Conservation (phyloP, 1,140 invertebrate genomes). For the Drosophila micromelanica region DNA sequence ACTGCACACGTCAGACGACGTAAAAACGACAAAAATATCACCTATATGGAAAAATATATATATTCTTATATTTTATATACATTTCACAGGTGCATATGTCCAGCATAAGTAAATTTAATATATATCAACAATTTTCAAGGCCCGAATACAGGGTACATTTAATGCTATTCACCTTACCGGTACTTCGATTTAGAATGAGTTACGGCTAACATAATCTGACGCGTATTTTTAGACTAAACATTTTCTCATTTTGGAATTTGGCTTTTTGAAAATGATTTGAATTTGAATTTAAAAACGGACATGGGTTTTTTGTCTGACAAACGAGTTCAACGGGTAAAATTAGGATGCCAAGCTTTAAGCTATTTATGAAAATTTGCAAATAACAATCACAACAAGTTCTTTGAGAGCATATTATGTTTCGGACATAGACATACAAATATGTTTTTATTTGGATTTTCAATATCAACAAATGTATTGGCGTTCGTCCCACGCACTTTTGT, state of each 20-base stretch:
- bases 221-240: conserved; percentile 50
- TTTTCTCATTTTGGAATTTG: conserved; percentile 55
- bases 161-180: too few species aligned
- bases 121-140: not conserved
- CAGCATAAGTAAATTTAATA: not conserved
- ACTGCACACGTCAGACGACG: too few species aligned
- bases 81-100: too few species aligned
- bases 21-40: too few species aligned
- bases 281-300: conserved; percentile 49
- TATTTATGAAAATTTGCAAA: conserved; percentile 47
- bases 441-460: conserved; percentile 36
- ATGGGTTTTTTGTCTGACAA: conserved; percentile 47
- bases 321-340: conserved; percentile 49
- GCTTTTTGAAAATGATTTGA: conserved; percentile 50
- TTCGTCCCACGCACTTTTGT: conserved; percentile 47
- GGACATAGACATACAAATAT: conserved; percentile 24
- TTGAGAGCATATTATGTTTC: conserved; percentile 37
- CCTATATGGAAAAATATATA: too few species aligned
- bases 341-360: conserved; percentile 29
- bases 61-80: too few species aligned
- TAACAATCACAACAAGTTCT: conserved; percentile 38
- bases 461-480: conserved; percentile 35
- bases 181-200: not conserved
- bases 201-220: conserved; percentile 13
- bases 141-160: conserved; percentile 3